A percentile compares a stretch with the other conserved stretches of the same genome.
Evolutionary conservation across 2,888 invertebrate genomes (phyloP).

Genomic region (Cerastoderma edule): DNA sequence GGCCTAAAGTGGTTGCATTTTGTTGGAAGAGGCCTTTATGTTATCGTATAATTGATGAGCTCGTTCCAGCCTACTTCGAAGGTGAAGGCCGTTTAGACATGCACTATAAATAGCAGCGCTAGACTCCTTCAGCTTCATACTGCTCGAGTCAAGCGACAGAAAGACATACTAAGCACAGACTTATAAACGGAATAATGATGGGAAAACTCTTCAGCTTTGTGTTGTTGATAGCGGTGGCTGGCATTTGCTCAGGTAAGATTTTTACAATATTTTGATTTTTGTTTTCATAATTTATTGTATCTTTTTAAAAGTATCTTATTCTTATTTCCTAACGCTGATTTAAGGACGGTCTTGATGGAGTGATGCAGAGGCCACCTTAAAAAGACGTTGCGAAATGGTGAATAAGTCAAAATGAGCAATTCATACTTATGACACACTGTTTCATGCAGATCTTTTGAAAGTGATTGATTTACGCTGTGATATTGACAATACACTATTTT

Average conservation of each 20-base stretch:
- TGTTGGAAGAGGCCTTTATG: slow-evolving; percentile 1
- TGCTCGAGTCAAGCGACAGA: not conserved
- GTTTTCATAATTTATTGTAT: not conserved
- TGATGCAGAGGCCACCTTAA: not conserved
- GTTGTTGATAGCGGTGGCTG: not conserved
- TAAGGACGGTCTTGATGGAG: not conserved
- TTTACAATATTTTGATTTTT: not conserved
- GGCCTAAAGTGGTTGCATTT: not conserved
- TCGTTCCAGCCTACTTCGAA: not conserved
- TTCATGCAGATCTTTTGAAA: not conserved
- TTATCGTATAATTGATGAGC: not conserved
- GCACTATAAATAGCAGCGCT: not conserved
- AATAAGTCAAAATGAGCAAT: not conserved
- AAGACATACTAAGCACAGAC: not conserved
- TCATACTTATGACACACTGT: slow-evolving; percentile 1
- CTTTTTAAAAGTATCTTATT: not conserved
- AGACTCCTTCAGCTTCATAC: not conserved
- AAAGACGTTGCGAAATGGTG: not conserved
- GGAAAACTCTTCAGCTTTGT: not conserved
- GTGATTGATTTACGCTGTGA: not conserved
- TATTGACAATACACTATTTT: not conserved
- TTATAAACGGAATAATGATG: slow-evolving; percentile 2
- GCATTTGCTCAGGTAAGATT: slow-evolving; percentile 11
- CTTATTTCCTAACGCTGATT: not conserved
- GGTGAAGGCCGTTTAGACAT: not conserved